Evolutionary conservation across 1,140 invertebrate species (phyloP).

Genomic region (Periplaneta americana): DNA sequence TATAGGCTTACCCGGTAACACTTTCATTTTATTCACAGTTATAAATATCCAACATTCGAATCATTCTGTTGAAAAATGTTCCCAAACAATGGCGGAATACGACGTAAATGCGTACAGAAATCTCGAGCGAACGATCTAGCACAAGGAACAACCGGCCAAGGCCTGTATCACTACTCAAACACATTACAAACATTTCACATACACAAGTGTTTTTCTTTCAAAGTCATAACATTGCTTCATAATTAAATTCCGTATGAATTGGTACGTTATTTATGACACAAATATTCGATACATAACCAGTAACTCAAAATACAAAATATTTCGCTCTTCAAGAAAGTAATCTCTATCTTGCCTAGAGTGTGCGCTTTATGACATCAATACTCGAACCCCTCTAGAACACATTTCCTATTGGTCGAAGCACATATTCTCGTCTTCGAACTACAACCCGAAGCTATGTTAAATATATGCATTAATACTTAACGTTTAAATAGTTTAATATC

Average conservation of each 20-base stretch:
- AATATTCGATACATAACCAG: not conserved
- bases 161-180: constrained; percentile 3
- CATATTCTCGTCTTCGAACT: not conserved
- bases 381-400: not conserved
- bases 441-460: not conserved
- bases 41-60: not conserved
- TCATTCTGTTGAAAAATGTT: not conserved
- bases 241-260: not conserved
- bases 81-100: constrained; percentile 17
- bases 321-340: constrained; percentile 3
- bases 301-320: not conserved
- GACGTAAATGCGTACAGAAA: constrained; percentile 12
- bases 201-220: not conserved
- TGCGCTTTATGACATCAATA: constrained; percentile 16
- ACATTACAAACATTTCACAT: not conserved
- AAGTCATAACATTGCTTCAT: not conserved
- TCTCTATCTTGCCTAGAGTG: constrained; percentile 4
- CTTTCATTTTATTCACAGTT: not conserved
- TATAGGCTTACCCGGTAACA: constrained; percentile 1
- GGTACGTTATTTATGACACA: not conserved
- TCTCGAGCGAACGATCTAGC: constrained; percentile 5
- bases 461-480: not conserved
- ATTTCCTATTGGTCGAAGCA: constrained; percentile 8
- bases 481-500: not conserved
- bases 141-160: constrained; percentile 19